Evolutionary conservation across 2,113 vertebrate genomes (phyloP).

Genomic region (Reinhardtius hippoglossoides): DNA sequence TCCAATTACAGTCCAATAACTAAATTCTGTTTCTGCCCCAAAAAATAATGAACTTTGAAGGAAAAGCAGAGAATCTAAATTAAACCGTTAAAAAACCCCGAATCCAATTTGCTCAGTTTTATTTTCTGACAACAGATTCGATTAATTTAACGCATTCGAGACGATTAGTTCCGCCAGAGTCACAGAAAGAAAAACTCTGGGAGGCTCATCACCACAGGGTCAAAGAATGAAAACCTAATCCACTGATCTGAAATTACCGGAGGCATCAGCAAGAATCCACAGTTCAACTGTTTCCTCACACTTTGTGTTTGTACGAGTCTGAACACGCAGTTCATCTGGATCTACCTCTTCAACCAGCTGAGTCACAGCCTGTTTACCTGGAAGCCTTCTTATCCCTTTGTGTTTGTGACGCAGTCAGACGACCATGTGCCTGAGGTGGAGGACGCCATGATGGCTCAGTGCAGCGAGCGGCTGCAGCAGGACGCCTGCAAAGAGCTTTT

Average conservation of each 20-base stretch:
- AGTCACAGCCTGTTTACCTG: constrained; percentile 2
- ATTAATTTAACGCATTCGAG: neutral
- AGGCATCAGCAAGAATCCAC: too few relatives aligned
- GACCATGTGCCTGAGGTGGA: constrained; percentile 91
- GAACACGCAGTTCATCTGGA: constrained; percentile 28
- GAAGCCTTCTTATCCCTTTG: too few relatives aligned
- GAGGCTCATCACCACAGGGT: neutral
- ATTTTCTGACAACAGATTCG: neutral
- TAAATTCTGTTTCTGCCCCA: neutral
- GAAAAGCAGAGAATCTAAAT: neutral
- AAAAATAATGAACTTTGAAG: neutral
- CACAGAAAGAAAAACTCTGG: neutral
- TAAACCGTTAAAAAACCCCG: neutral
- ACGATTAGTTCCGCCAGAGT: neutral
- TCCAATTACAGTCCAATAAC: neutral
- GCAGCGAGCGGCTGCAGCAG: constrained; percentile 88
- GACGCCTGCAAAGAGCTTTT: constrained; percentile 96
- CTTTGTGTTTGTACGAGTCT: constrained; percentile 1
- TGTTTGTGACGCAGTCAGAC: constrained; percentile 82
- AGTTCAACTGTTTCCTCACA: neutral
- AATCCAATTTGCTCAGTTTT: too few relatives aligned
- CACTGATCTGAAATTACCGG: too few relatives aligned
- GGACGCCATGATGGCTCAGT: constrained; percentile 85
- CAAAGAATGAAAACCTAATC: neutral
- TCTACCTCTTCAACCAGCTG: neutral